Conservation (phyloP, 2,888 invertebrate genomes). For the Abscondita cerata region DNA sequence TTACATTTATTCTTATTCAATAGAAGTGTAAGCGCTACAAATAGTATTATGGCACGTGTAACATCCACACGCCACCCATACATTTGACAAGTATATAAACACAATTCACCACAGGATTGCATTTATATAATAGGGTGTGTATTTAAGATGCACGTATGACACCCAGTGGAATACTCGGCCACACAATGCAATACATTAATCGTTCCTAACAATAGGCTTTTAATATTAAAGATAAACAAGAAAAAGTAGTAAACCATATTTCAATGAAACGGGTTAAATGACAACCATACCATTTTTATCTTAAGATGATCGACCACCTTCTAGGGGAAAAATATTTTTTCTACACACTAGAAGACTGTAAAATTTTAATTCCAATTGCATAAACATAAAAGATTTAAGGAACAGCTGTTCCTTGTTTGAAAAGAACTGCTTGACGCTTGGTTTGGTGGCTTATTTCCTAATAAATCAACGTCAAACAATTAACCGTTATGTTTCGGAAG, state of each 20-base stretch:
- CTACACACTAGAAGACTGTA: no score
- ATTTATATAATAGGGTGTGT: slow-evolving; percentile 23
- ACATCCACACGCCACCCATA: slow-evolving; percentile 25
- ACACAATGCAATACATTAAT: slow-evolving; percentile 7
- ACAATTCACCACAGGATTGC: slow-evolving; percentile 20
- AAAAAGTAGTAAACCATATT: not conserved
- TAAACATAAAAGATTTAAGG: no score
- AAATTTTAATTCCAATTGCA: no score
- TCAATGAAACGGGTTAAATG: not conserved
- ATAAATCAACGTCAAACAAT: no score
- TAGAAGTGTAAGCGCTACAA: slow-evolving; percentile 27
- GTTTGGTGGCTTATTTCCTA: no score
- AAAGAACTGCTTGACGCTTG: no score
- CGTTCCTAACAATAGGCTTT: slow-evolving; percentile 5
- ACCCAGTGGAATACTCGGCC: slow-evolving; percentile 20
- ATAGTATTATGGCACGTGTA: slow-evolving; percentile 28
- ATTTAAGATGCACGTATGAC: slow-evolving; percentile 14
- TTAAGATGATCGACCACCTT: no score
- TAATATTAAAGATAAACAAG: not conserved
- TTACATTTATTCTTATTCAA: slow-evolving; percentile 30
- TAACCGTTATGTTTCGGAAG: no score
- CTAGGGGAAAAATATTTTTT: no score
- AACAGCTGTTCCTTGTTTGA: no score
- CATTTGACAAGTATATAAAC: slow-evolving; percentile 33
- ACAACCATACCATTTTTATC: no score